Conservation (phyloP, 2,888 invertebrate genomes). For the Drosophila mayaguana region DNA sequence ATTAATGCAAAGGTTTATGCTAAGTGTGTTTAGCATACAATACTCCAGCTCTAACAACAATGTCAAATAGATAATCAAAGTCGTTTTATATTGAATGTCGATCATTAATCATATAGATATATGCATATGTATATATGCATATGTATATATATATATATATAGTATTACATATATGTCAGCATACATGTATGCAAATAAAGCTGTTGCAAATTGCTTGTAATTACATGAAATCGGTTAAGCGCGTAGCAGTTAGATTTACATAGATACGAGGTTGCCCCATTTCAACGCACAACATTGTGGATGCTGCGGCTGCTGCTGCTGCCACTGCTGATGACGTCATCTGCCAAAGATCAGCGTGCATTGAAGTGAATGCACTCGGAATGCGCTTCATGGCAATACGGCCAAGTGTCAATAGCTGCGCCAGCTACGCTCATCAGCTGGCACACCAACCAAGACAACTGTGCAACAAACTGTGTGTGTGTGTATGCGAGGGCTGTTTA, state of each 20-base stretch:
- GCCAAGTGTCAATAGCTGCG: conserved; percentile 70
- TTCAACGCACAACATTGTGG: conserved; percentile 37
- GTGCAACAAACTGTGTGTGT: conserved; percentile 4
- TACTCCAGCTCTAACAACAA: conserved; percentile 25
- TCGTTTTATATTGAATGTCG: conserved; percentile 21
- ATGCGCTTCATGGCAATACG: conserved; percentile 58
- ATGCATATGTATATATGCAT: background rate
- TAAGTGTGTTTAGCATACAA: conserved; percentile 41
- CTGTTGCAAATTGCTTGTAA: conserved; percentile 35
- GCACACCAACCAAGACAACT: conserved; percentile 49
- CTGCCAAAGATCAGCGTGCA: conserved; percentile 62
- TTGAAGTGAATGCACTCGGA: conserved; percentile 58
- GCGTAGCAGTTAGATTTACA: conserved; percentile 1
- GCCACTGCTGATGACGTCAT: conserved; percentile 13
- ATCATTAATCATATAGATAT: conserved; percentile 37
- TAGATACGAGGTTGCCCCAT: conserved; percentile 40
- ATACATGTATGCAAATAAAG: conserved; percentile 24
- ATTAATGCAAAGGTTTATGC: conserved; percentile 50
- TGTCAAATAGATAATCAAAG: conserved; percentile 46
- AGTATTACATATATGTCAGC: background rate
- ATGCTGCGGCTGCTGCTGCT: background rate
- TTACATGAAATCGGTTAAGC: conserved; percentile 31
- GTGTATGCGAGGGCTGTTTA: conserved; percentile 16
- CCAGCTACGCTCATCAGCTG: conserved; percentile 47
- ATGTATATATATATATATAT: background rate